Conservation (phyloP, 1,140 invertebrate species). For the Amphibalanus amphitrite region DNA sequence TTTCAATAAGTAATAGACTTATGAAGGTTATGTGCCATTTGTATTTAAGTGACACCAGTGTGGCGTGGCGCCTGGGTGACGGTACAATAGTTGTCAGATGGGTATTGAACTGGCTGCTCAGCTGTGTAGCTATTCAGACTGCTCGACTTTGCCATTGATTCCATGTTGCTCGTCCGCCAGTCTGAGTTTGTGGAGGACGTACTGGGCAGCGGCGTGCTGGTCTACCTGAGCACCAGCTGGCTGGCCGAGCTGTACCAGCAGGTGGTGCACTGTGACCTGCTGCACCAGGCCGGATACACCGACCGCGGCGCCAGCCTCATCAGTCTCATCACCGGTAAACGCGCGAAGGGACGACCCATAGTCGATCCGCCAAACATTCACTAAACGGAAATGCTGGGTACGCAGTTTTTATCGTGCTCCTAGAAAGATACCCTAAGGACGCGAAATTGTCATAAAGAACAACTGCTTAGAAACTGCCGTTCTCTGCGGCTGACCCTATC, state of each 20-base stretch:
- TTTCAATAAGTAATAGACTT: too few species aligned
- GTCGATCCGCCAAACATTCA: too few species aligned
- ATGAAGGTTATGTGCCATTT: slow-evolving; percentile 7
- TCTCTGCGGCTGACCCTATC: too few species aligned
- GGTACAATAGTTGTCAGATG: neutral
- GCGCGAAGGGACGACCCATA: too few species aligned
- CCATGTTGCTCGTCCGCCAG: slow-evolving; percentile 30
- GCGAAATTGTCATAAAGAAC: too few species aligned
- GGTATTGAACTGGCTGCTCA: too few species aligned
- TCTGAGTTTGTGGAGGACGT: slow-evolving; percentile 79
- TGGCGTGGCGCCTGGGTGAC: neutral
- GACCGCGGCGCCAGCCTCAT: slow-evolving; percentile 45
- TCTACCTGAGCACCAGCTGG: slow-evolving; percentile 81
- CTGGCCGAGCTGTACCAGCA: slow-evolving; percentile 76
- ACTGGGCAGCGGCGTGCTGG: slow-evolving; percentile 69
- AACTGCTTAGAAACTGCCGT: too few species aligned
- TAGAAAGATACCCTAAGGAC: too few species aligned
- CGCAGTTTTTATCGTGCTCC: too few species aligned
- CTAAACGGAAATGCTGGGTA: too few species aligned
- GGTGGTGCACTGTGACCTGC: slow-evolving; percentile 52
- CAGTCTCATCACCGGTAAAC: slow-evolving; percentile 53
- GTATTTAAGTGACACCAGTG: neutral
- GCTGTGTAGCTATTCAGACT: too few species aligned
- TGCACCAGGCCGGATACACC: slow-evolving; percentile 47
- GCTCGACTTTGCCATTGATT: too few species aligned